Percentiles rank a stretch among this genome's conserved stretches.
These are phyloP conservation scores for Sinella curviseta DNA, from an alignment of 1,140 invertebrate genomes.

Conservation along the genomic window DNA sequence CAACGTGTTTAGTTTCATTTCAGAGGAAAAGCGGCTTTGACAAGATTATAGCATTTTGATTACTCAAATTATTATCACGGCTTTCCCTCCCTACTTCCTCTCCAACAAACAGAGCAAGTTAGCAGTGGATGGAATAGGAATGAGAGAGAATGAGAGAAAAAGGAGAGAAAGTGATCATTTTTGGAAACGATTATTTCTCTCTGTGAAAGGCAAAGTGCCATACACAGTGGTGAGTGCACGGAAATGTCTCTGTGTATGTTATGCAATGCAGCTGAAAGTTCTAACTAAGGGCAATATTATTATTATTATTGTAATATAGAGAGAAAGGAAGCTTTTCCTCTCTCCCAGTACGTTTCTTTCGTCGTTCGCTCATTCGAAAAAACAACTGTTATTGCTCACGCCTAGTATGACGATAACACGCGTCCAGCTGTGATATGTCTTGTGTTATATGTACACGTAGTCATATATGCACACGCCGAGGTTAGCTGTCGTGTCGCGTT, in stretches of 20 bases:
- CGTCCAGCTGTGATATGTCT: constrained; percentile 19
- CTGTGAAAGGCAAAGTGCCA: not conserved
- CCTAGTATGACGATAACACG: constrained; percentile 20
- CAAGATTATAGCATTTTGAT: constrained; percentile 24
- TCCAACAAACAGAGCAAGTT: not conserved
- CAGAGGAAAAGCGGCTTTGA: not conserved
- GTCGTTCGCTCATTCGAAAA: not conserved
- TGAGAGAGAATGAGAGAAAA: not conserved
- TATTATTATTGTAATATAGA: not conserved
- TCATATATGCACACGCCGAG: too few species aligned
- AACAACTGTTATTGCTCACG: constrained; percentile 26
- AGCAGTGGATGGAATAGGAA: too few species aligned
- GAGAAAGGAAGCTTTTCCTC: not conserved
- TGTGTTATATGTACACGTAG: too few species aligned
- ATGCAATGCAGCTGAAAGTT: not conserved
- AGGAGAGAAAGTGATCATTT: constrained; percentile 15
- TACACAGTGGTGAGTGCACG: not conserved
- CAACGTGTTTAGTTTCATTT: not conserved
- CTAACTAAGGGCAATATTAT: not conserved
- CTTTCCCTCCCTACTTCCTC: constrained; percentile 4
- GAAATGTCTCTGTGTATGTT: not conserved
- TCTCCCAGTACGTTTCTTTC: not conserved
- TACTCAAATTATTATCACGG: constrained; percentile 16
- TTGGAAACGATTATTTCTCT: not conserved
- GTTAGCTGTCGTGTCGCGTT: not conserved